A percentile compares a stretch with the other conserved stretches of the same genome.
Evolutionary conservation across 2,113 vertebrate species (phyloP).

Genomic region (Phodopus roborovskii): DNA sequence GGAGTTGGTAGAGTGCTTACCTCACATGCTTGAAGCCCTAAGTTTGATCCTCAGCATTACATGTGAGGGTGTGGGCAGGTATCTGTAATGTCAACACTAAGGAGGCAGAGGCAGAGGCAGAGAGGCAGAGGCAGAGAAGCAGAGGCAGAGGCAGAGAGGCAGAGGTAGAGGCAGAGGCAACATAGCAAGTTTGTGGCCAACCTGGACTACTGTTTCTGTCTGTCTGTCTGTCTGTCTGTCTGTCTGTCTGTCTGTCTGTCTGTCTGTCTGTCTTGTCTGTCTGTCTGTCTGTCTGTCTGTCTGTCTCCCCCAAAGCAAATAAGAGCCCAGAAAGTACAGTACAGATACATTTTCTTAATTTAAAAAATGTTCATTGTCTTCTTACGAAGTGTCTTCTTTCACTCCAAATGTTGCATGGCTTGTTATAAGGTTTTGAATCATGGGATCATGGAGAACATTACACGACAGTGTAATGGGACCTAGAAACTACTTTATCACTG

Average conservation of each 20-base stretch:
- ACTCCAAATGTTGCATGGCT: background rate
- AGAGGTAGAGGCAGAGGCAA: background rate
- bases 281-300: background rate
- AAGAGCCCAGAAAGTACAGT: background rate
- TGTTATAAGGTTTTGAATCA: background rate
- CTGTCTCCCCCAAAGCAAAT: background rate
- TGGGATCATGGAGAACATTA: background rate
- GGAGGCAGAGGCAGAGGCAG: too few species aligned
- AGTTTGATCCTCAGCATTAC: background rate
- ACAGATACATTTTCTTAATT: constrained; percentile 10
- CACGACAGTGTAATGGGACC: background rate
- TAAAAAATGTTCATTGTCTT: background rate
- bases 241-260: background rate
- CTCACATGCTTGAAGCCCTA: background rate
- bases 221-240: background rate
- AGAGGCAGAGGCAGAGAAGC: too few species aligned
- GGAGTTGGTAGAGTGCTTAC: background rate
- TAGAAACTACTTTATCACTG: constrained; percentile 39
- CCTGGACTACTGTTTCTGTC: background rate
- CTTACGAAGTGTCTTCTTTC: background rate
- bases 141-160: too few species aligned
- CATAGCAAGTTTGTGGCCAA: background rate
- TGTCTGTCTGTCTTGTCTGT: background rate
- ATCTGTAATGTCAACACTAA: background rate
- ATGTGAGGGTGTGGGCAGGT: background rate